phyloP scores from a whole-genome alignment of 1,140 invertebrate species.

The Papilio polyxenes region DNA sequence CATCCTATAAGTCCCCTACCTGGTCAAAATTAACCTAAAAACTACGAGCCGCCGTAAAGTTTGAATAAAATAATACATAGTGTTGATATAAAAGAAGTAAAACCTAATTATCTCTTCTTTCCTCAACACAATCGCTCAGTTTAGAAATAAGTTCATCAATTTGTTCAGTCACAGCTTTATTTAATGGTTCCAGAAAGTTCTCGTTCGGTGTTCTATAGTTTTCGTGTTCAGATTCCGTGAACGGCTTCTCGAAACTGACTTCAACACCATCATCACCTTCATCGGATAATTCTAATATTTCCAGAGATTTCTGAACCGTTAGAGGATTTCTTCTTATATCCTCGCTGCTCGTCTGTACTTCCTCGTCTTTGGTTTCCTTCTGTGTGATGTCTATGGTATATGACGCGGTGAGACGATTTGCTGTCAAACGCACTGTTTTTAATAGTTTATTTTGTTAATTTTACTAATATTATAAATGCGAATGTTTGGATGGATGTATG shows the following conservation, averaged over 20 bases:
- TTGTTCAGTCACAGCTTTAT: conserved; percentile 70
- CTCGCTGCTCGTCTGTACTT: conserved; percentile 52
- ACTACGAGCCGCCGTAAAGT: not conserved
- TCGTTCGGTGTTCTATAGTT: conserved; percentile 66
- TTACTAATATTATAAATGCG: no score
- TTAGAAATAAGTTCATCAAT: conserved; percentile 73
- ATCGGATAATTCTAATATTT: conserved; percentile 63
- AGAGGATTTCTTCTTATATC: conserved; percentile 52
- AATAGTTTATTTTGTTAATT: not conserved
- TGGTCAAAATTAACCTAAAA: not conserved
- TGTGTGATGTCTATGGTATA: conserved; percentile 50
- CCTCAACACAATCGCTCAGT: conserved; percentile 59
- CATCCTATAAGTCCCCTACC: no score
- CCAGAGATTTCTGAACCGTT: conserved; percentile 61
- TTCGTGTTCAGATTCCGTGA: conserved; percentile 60
- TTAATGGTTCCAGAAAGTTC: conserved; percentile 68
- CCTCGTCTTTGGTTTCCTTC: conserved; percentile 57
- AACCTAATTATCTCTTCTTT: conserved; percentile 47
- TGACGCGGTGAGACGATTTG: conserved; percentile 51
- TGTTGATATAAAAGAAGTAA: not conserved
- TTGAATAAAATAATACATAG: not conserved
- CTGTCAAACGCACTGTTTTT: conserved; percentile 46
- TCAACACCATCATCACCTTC: conserved; percentile 52
- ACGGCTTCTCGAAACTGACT: conserved; percentile 66
- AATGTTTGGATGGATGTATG: no score